These are phyloP conservation scores for Pitta sordida DNA, from an alignment of 2,113 vertebrate genomes.

Conservation along the genomic window DNA sequence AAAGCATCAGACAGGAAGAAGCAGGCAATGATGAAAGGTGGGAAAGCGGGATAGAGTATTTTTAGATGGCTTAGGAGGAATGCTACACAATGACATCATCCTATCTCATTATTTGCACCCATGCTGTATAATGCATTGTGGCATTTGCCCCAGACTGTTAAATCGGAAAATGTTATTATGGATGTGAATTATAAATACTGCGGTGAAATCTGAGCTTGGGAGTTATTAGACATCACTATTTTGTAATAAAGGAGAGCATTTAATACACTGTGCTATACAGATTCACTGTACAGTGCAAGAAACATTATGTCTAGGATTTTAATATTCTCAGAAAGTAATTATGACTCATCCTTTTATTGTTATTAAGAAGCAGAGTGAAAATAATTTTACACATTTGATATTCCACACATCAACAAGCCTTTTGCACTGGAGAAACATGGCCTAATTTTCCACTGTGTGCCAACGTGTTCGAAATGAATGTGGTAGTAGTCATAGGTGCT, in stretches of 20 bases:
- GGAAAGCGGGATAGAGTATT: slow-evolving; percentile 58
- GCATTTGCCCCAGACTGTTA: slow-evolving; percentile 43
- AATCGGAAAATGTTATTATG: slow-evolving; percentile 55
- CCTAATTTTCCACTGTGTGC: slow-evolving; percentile 29
- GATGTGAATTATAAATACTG: slow-evolving; percentile 58
- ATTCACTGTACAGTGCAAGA: background rate
- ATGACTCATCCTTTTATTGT: slow-evolving; percentile 50
- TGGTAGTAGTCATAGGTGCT: background rate
- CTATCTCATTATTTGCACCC: slow-evolving; percentile 50
- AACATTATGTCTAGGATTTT: slow-evolving; percentile 23
- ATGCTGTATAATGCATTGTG: slow-evolving; percentile 9
- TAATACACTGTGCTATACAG: slow-evolving; percentile 23
- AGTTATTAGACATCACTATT: slow-evolving; percentile 52
- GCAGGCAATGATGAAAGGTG: slow-evolving; percentile 53
- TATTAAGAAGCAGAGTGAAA: slow-evolving; percentile 44
- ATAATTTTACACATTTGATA: slow-evolving; percentile 57
- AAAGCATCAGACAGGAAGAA: slow-evolving; percentile 58
- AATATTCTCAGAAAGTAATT: slow-evolving; percentile 52
- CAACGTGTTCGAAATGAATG: background rate
- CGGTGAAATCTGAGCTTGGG: slow-evolving; percentile 26
- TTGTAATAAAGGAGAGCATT: slow-evolving; percentile 43
- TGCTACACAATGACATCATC: slow-evolving; percentile 39
- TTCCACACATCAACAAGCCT: slow-evolving; percentile 29
- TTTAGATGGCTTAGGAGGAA: slow-evolving; percentile 61
- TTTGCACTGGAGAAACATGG: slow-evolving; percentile 38